A percentile compares a stretch with the other conserved stretches of the same genome.
phyloP scores from a whole-genome alignment of 2,797 vertebrate species.

The Enteromius radiatus region DNA sequence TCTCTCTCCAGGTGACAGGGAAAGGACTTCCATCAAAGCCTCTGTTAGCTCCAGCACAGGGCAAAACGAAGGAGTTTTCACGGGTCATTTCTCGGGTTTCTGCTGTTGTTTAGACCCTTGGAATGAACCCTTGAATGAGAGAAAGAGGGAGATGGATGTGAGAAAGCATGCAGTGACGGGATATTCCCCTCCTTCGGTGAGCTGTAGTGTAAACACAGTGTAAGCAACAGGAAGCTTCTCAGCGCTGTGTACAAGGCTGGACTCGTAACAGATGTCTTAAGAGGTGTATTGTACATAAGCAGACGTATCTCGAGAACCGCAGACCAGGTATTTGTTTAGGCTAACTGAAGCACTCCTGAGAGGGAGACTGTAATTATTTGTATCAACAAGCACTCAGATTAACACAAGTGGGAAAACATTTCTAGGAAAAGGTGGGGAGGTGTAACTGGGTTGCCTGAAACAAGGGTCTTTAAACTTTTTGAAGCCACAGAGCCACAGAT shows the following conservation, averaged over 20 bases:
- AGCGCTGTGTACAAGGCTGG: conserved; percentile 60
- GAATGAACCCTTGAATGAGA: conserved; percentile 11
- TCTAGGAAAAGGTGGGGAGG: neutral
- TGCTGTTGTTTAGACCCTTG: conserved; percentile 16
- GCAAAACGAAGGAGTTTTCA: conserved; percentile 38
- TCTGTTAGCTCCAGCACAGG: conserved; percentile 4
- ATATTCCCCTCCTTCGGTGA: conserved; percentile 67
- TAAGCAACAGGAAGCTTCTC: conserved; percentile 69
- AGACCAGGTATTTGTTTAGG: conserved; percentile 47
- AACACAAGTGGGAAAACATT: neutral
- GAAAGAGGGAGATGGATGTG: conserved; percentile 27
- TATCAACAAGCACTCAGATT: conserved; percentile 3
- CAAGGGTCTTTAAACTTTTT: neutral
- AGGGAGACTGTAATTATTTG: conserved; percentile 27
- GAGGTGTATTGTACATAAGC: conserved; percentile 55
- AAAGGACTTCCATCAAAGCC: conserved; percentile 33
- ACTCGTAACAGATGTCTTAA: conserved; percentile 63
- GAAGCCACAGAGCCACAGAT: conserved; percentile 3
- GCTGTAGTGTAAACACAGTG: conserved; percentile 71
- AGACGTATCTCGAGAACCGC: conserved; percentile 20
- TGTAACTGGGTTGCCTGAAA: conserved; percentile 10
- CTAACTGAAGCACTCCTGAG: conserved; percentile 73
- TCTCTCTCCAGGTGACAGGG: conserved; percentile 33
- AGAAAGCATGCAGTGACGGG: conserved; percentile 65
- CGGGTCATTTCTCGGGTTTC: conserved; percentile 13